phyloP scores from a whole-genome alignment of 2,888 invertebrate species.

The Pedicia rivosa region DNA sequence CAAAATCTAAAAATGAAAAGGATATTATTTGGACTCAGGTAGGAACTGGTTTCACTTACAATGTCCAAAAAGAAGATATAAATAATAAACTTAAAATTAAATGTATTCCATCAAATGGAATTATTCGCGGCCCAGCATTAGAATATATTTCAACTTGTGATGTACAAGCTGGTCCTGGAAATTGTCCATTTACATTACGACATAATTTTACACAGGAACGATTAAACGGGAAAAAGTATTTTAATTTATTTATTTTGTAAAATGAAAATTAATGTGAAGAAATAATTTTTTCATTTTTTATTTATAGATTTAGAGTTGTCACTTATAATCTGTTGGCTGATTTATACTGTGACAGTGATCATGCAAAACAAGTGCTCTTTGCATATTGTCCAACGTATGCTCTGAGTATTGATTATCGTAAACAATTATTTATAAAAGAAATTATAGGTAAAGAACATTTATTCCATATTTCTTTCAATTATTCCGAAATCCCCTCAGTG shows the following conservation, averaged over 20 bases:
- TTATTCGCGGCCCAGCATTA: constrained; percentile 39
- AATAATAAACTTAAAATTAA: constrained; percentile 44
- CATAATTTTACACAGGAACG: constrained; percentile 50
- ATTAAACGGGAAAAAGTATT: constrained; percentile 34
- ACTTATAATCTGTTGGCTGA: constrained; percentile 87
- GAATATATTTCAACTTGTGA: constrained; percentile 40
- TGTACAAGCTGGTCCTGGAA: constrained; percentile 58
- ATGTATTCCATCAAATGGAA: constrained; percentile 36
- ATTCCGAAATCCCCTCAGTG: too few relatives aligned
- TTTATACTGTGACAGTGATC: constrained; percentile 75
- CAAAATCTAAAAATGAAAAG: constrained; percentile 15
- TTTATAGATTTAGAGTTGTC: constrained; percentile 46
- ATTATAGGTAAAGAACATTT: constrained; percentile 35
- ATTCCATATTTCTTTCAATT: too few relatives aligned
- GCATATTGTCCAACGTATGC: constrained; percentile 75
- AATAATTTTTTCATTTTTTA: too few relatives aligned
- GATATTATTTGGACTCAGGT: constrained; percentile 41
- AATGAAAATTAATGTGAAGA: too few relatives aligned
- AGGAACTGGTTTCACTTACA: constrained; percentile 41
- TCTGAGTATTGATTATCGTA: constrained; percentile 69
- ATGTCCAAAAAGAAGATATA: constrained; percentile 43
- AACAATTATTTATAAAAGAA: constrained; percentile 72
- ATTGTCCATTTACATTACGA: constrained; percentile 66
- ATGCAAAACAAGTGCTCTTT: constrained; percentile 52
- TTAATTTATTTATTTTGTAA: too few relatives aligned